Percentiles rank a stretch among this genome's conserved stretches.
These are phyloP conservation scores for Lasiurus borealis DNA, from an alignment of 2,113 vertebrate species.

Conservation along the genomic window DNA sequence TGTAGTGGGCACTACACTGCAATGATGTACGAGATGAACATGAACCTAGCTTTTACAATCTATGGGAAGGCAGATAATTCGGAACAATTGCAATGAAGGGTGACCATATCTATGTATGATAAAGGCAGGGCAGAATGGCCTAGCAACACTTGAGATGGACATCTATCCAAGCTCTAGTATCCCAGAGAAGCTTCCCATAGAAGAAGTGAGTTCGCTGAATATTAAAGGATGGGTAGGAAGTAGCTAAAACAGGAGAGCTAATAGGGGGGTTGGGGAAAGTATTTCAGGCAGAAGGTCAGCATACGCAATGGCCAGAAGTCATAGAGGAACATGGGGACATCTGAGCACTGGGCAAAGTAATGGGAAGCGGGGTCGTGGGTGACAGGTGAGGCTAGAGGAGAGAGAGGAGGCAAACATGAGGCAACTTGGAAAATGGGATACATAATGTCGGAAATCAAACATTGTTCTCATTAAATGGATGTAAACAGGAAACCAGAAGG, in stretches of 20 bases:
- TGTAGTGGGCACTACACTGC: neutral
- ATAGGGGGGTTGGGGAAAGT: neutral
- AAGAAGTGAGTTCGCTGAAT: neutral
- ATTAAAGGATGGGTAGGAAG: neutral
- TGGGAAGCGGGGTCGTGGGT: neutral
- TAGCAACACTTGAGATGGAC: neutral
- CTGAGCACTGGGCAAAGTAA: neutral
- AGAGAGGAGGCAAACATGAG: neutral
- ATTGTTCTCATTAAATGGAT: too few species aligned
- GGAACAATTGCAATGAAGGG: neutral
- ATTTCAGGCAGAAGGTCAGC: neutral
- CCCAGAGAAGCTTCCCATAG: neutral
- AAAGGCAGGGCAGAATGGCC: neutral
- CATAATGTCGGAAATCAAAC: too few species aligned
- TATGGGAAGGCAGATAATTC: neutral
- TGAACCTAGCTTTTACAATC: neutral
- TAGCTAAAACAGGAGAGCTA: neutral
- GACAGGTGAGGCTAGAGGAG: neutral
- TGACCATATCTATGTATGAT: neutral
- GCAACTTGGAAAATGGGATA: neutral
- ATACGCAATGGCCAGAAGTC: neutral
- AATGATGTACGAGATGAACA: neutral
- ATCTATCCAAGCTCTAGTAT: neutral
- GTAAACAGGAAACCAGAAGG: too few species aligned
- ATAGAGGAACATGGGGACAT: neutral